These are phyloP conservation scores for Amblyjoppa fuscipennis DNA, from an alignment of 2,888 invertebrate species.

Conservation along the genomic window DNA sequence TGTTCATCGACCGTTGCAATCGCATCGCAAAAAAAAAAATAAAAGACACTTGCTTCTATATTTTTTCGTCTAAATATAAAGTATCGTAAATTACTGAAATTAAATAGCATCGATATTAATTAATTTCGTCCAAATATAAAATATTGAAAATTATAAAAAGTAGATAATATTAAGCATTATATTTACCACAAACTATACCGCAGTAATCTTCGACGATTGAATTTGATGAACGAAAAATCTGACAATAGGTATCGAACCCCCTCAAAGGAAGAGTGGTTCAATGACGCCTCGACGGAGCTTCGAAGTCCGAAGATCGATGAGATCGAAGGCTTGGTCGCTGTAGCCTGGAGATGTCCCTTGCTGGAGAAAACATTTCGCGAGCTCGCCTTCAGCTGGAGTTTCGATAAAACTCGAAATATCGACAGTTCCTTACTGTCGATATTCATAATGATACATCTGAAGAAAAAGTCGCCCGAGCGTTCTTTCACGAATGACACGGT, in stretches of 20 bases:
- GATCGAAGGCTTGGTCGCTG: slow-evolving; percentile 86
- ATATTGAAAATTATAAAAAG: no score
- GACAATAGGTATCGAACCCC: not conserved
- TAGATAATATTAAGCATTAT: no score
- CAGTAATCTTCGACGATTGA: not conserved
- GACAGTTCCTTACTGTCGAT: slow-evolving; percentile 86
- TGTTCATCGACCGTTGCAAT: no score
- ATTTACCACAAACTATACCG: not conserved
- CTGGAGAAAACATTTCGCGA: slow-evolving; percentile 86
- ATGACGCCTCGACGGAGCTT: not conserved
- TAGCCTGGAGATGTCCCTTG: slow-evolving; percentile 87
- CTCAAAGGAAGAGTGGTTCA: slow-evolving; percentile 4
- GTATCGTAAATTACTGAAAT: no score
- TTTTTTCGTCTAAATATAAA: not conserved
- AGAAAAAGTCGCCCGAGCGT: slow-evolving; percentile 21
- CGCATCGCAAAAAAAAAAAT: no score
- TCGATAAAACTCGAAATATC: slow-evolving; percentile 85
- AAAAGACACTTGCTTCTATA: not conserved
- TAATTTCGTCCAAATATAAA: no score
- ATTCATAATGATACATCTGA: slow-evolving; percentile 85
- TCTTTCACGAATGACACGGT: slow-evolving; percentile 19
- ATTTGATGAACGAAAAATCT: not conserved
- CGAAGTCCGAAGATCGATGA: slow-evolving; percentile 83
- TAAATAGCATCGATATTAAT: no score
- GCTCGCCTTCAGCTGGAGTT: slow-evolving; percentile 86